A percentile compares a stretch with the other conserved stretches of the same genome.
phyloP scores from a whole-genome alignment of 1,140 invertebrate species.

The Halyomorpha halys region DNA sequence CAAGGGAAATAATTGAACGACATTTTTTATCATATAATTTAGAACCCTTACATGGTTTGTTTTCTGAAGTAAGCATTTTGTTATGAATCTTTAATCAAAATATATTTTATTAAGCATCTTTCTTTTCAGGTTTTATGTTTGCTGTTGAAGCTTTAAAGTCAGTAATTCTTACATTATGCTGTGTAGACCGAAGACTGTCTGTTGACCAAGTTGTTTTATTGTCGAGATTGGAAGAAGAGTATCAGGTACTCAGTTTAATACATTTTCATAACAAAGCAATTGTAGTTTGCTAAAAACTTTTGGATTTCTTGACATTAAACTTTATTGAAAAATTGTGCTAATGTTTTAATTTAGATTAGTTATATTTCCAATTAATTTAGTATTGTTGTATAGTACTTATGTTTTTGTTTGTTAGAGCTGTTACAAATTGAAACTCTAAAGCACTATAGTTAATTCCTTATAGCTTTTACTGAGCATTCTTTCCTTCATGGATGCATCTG shows the following conservation, averaged over 20 bases:
- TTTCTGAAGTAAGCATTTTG: neutral
- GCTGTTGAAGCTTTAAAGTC: slow-evolving; percentile 87
- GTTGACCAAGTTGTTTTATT: slow-evolving; percentile 74
- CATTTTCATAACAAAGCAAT: too few relatives aligned
- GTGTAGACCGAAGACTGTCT: slow-evolving; percentile 59
- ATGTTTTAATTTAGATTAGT: too few relatives aligned
- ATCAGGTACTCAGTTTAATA: slow-evolving; percentile 49
- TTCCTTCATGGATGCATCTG: too few relatives aligned
- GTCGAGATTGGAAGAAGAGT: slow-evolving; percentile 80
- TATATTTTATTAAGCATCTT: neutral
- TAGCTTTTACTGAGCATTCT: too few relatives aligned
- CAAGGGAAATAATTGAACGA: slow-evolving; percentile 49
- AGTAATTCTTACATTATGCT: slow-evolving; percentile 70
- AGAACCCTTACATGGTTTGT: slow-evolving; percentile 34
- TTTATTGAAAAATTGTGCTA: too few relatives aligned
- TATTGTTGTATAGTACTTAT: too few relatives aligned
- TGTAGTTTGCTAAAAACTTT: too few relatives aligned
- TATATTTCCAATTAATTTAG: too few relatives aligned
- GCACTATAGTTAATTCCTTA: too few relatives aligned
- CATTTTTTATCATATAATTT: slow-evolving; percentile 69
- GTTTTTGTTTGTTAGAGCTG: too few relatives aligned
- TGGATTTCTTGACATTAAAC: too few relatives aligned
- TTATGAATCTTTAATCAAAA: neutral
- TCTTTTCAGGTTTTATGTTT: slow-evolving; percentile 65
- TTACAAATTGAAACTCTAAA: too few relatives aligned